Base-by-base conservation (phyloP, 2,888 invertebrate genomes). In the Apodemia duryi region DNA sequence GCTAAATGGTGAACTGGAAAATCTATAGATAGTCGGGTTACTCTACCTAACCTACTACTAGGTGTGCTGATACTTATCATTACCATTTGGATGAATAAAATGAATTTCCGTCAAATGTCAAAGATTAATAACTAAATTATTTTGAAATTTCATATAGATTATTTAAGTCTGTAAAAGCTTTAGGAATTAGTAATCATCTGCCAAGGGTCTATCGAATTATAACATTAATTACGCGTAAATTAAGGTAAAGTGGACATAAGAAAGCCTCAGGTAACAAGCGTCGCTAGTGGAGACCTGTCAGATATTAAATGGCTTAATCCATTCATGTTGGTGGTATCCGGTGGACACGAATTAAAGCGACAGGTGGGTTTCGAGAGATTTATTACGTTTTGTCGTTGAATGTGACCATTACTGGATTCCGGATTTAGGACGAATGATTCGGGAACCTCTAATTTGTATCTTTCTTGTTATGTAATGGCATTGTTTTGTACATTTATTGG, bases 331-430 rank as follows among this genome's bases (percentile, higher is more conserved):
- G 61, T 68, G 62, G 67, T 67, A 70, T 66, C 66, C 66, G 66
- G 66, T 67, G 67, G 70, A 70, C 70, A 67, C 69, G 70, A 70
- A 69, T 69, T 70, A 69, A 68, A 69, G 69, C 67, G 70, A 70
- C 71, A 71, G 66, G 71, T 70, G 71, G 71, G 69, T 70, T 70
- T 69, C 63, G 66, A 66, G 66, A 70, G 68, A 71, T 71, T 69
- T 69, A 70, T 67, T 63, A 61, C 66, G 68, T 67, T 66, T 67
- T 69, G 66, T 68, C 61, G 63, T 60, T 60, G 66, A 57, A 68
- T 68, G 63, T 62, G 69, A 68, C 68, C 66, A 61, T 63, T 64
- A 65, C 68, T 68, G 54, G 64, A 68, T 61, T 52, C 62, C 62
- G 66, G 64, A 67, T 67, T 68, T 65, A 67, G 67, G 63, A 63